Evolutionary conservation across 2,888 invertebrate genomes (phyloP), one percentile per base, ranked within the genome.

Genomic region (Phortica okadai): DNA sequence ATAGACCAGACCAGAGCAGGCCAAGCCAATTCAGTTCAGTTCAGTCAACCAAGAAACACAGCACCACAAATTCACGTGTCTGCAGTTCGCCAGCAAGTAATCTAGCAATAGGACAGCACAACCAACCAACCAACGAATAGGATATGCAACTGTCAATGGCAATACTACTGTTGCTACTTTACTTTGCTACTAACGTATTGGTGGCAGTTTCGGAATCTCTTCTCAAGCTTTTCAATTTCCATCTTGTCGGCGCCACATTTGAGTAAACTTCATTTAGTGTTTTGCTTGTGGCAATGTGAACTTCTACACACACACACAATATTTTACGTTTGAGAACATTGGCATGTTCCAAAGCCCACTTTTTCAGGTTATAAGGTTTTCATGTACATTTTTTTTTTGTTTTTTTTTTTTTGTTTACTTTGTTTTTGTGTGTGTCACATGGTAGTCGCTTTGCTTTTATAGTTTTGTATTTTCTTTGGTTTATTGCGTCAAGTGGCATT

Each of bases 401-500:
- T 50, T 45, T 45, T 6, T 2, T 6, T 50, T 50, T 14, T 50
- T 50, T 50, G 14, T 50, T 50, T 50, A 14, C 14, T 50, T 50
- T 50, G 50, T 50, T 50, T 6, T 6, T 45, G 45, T 50, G 50
- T 2, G 50, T 50, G 50, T 50, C 45, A 45, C 45, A 21, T 45
- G 11, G 16, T 45, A 10, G 44, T 45, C 11, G 11, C 74, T 62
- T 58, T 41, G 50, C 56, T 72, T 64, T 69, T 58, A 25, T 54
- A 54, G 54, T 54, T 70, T 50, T 56, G 16, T 64, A 59, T 76
- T 78, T 80, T 80, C 76, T 80, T 87, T 88, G 83, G 87, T 87
- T 89, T 89, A 88, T 89, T 87, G 84, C 83, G 82, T 89, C 89
- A 89, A 89, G 81, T 85, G 83, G 88, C 84, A 84, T 89, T 89